A percentile compares a stretch with the other conserved stretches of the same genome.
Conservation (phyloP, 2,888 invertebrate genomes). For the Cantharis lateralis region DNA sequence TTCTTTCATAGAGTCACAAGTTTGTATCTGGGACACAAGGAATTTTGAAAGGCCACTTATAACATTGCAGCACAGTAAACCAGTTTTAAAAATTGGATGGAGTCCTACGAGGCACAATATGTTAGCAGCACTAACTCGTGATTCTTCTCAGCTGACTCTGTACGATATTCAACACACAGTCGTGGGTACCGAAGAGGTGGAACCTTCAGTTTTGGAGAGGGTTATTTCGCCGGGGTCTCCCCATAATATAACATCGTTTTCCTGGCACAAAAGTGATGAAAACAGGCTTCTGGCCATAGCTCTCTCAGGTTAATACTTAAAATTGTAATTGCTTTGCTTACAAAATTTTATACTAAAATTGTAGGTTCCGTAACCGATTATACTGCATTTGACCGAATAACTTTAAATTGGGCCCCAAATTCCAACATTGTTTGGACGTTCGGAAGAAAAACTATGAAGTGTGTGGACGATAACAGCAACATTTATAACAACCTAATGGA, state of each 20-base stretch:
- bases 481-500: conserved; percentile 66
- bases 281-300: conserved; percentile 74
- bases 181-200: conserved; percentile 72
- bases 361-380: conserved; percentile 71
- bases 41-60: conserved; percentile 84
- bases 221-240: conserved; percentile 60
- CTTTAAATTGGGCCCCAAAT: conserved; percentile 78
- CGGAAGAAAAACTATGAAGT: conserved; percentile 68
- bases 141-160: conserved; percentile 75
- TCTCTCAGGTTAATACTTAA: conserved; percentile 55
- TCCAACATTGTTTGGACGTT: conserved; percentile 77
- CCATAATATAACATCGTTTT: conserved; percentile 71
- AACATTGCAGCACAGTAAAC: conserved; percentile 70
- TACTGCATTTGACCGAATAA: conserved; percentile 80
- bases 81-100: conserved; percentile 80
- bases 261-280: conserved; percentile 86
- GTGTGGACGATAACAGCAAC: conserved; percentile 59
- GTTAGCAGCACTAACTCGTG: conserved; percentile 80
- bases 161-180: conserved; percentile 82
- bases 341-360: not conserved
- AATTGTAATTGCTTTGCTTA: not conserved
- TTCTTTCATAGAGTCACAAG: conserved; percentile 80
- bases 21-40: conserved; percentile 87
- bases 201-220: conserved; percentile 76
- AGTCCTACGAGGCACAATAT: conserved; percentile 84